These are phyloP conservation scores for Calyptommatus sinebrachiatus DNA, from an alignment of 2,113 vertebrate genomes.

Conservation along the genomic window DNA sequence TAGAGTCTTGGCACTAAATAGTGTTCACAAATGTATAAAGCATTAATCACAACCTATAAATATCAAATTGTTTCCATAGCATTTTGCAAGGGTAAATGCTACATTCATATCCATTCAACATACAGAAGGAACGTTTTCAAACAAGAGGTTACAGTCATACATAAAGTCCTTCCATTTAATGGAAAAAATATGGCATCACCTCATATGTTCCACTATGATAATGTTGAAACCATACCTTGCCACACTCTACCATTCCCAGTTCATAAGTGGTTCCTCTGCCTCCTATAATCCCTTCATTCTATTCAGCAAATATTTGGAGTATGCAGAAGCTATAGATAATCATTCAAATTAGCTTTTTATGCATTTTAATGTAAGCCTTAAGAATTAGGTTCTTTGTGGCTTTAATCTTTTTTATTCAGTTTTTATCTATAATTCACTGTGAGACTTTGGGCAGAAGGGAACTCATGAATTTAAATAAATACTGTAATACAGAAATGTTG, in stretches of 20 bases:
- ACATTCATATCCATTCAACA: neutral
- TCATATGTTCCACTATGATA: constrained; percentile 24
- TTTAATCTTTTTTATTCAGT: no score
- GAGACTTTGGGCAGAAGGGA: no score
- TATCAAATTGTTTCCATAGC: constrained; percentile 34
- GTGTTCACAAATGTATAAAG: constrained; percentile 17
- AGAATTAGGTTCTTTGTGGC: no score
- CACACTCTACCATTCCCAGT: neutral
- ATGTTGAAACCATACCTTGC: constrained; percentile 20
- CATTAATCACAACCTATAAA: constrained; percentile 41
- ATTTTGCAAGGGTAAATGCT: constrained; percentile 38
- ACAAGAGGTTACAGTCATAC: constrained; percentile 4
- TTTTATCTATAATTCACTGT: no score
- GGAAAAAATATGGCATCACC: constrained; percentile 9
- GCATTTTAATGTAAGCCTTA: no score
- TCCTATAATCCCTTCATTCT: neutral
- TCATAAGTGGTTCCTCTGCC: neutral
- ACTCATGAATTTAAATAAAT: no score
- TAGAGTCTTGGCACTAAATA: constrained; percentile 31
- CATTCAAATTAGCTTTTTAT: no score
- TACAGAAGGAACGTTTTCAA: constrained; percentile 15
- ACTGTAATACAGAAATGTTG: no score
- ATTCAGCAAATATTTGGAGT: no score
- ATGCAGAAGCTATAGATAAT: no score
- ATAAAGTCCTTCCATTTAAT: constrained; percentile 19